Percentiles rank a stretch among this genome's conserved stretches.
Conservation (phyloP, 1,140 invertebrate genomes). For the Zophobas morio region DNA sequence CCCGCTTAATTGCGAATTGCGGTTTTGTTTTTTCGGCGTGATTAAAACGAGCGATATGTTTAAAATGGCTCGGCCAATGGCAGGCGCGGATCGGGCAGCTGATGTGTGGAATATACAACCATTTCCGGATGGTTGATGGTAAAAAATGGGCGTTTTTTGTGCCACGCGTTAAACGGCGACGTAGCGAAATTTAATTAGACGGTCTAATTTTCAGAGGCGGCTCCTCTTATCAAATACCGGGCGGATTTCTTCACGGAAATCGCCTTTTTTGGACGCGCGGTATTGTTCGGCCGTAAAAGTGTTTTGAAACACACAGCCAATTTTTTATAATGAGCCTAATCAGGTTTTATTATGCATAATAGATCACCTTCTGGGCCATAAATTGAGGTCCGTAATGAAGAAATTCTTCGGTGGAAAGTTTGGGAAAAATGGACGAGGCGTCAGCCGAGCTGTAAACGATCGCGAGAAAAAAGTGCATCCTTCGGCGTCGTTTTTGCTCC, state of each 20-base stretch:
- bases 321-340: slow-evolving; percentile 31
- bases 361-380: slow-evolving; percentile 29
- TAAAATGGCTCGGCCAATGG: slow-evolving; percentile 21
- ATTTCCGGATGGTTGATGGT: slow-evolving; percentile 24
- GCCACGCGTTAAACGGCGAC: slow-evolving; percentile 1
- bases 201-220: not conserved
- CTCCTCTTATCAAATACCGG: slow-evolving; percentile 3
- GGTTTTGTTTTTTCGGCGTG: slow-evolving; percentile 11
- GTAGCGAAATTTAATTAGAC: slow-evolving; percentile 11
- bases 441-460: too few relatives aligned
- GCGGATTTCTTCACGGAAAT: not conserved
- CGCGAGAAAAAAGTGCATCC: too few relatives aligned
- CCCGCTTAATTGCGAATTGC: not conserved
- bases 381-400: slow-evolving; percentile 1
- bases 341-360: slow-evolving; percentile 34
- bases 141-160: slow-evolving; percentile 5
- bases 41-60: slow-evolving; percentile 2
- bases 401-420: not conserved
- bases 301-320: slow-evolving; percentile 14
- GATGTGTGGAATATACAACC: slow-evolving; percentile 5
- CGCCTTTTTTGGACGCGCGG: not conserved
- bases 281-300: not conserved
- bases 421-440: too few relatives aligned
- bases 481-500: too few relatives aligned
- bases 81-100: not conserved